phyloP scores from a whole-genome alignment of 2,888 invertebrate species.

The Andrena marginata region DNA sequence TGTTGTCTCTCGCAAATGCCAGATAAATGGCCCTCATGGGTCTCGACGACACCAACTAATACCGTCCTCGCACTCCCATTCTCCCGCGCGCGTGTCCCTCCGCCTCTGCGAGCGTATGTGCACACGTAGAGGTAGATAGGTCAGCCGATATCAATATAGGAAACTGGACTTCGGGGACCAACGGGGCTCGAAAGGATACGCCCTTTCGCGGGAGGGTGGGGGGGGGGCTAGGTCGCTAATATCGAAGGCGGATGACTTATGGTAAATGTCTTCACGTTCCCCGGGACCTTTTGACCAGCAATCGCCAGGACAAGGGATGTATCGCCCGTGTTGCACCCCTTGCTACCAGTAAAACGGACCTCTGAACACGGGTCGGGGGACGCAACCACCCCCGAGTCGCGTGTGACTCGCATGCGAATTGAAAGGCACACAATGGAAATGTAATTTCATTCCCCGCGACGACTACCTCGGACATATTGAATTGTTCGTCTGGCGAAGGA shows the following conservation, averaged over 20 bases:
- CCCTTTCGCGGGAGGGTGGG: constrained; percentile 28
- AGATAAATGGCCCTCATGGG: constrained; percentile 79
- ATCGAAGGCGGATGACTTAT: constrained; percentile 82
- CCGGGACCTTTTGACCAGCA: constrained; percentile 56
- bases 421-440: constrained; percentile 80
- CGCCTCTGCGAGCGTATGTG: constrained; percentile 34
- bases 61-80: constrained; percentile 59
- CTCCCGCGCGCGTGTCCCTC: constrained; percentile 20
- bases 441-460: constrained; percentile 76
- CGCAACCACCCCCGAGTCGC: constrained; percentile 52
- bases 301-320: constrained; percentile 41
- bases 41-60: constrained; percentile 78
- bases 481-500: constrained; percentile 70
- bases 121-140: constrained; percentile 17
- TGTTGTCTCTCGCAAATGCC: constrained; percentile 75
- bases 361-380: constrained; percentile 42
- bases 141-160: constrained; percentile 77
- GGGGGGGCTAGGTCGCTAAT: constrained; percentile 72
- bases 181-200: constrained; percentile 50
- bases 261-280: constrained; percentile 52
- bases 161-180: constrained; percentile 71
- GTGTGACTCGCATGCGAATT: constrained; percentile 80
- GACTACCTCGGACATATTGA: constrained; percentile 72
- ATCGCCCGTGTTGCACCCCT: constrained; percentile 31
- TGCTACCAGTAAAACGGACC: constrained; percentile 7